These are phyloP conservation scores for Yponomeuta malinellus DNA, from an alignment of 2,888 invertebrate species.

Conservation along the genomic window DNA sequence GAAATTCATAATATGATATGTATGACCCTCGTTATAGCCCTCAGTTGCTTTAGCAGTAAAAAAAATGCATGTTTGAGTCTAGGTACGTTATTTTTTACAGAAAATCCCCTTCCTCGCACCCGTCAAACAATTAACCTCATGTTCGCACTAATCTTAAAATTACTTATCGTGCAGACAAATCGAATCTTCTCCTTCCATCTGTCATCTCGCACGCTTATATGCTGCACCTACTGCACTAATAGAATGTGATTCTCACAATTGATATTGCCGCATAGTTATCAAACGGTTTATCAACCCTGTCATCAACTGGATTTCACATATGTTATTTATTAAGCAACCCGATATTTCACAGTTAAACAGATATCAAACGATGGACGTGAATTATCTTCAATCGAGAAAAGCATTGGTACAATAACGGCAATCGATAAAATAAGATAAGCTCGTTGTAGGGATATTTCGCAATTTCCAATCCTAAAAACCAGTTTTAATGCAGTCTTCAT, in stretches of 20 bases:
- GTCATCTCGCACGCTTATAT: too few species aligned
- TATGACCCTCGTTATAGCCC: too few species aligned
- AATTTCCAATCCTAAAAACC: not conserved
- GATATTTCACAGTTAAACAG: not conserved
- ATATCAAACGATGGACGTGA: not conserved
- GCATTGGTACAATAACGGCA: not conserved
- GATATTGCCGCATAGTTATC: not conserved
- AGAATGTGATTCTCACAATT: not conserved
- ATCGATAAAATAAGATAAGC: not conserved
- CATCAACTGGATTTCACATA: slow-evolving; percentile 3
- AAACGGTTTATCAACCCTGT: slow-evolving; percentile 4
- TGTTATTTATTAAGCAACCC: not conserved
- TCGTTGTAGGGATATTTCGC: not conserved
- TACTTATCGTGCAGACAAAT: too few species aligned
- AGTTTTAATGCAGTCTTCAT: not conserved
- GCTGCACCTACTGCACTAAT: not conserved
- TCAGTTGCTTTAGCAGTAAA: too few species aligned
- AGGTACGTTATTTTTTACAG: too few species aligned
- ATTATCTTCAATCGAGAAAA: not conserved
- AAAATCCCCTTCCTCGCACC: too few species aligned
- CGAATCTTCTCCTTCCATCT: too few species aligned
- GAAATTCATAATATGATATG: too few species aligned
- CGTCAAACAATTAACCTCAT: too few species aligned
- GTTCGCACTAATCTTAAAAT: too few species aligned
- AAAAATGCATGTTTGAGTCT: too few species aligned